phyloP scores from a whole-genome alignment of 2,797 vertebrate species.

The Sebastes matsubarae region DNA sequence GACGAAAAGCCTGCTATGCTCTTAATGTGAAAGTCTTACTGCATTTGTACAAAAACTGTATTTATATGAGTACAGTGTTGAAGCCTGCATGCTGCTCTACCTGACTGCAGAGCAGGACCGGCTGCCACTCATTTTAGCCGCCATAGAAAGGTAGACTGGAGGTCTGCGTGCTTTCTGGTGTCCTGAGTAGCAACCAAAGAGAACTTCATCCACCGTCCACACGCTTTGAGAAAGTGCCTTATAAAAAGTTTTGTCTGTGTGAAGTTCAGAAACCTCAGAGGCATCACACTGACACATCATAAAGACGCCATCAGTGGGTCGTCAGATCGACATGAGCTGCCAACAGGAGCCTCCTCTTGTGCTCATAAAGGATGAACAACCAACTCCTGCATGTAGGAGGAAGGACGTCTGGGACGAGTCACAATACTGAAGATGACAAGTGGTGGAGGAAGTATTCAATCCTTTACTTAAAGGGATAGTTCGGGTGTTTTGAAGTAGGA shows the following conservation, averaged over 20 bases:
- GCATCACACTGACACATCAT: constrained; percentile 36
- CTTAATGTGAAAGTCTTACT: neutral
- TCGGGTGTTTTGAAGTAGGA: too few species aligned
- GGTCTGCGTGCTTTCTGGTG: constrained; percentile 5
- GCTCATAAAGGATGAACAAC: constrained; percentile 69
- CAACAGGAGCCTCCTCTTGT: constrained; percentile 40
- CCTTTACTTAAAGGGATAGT: too few species aligned
- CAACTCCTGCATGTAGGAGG: constrained; percentile 46
- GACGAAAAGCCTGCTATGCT: neutral
- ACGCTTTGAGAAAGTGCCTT: neutral
- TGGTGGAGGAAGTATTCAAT: neutral
- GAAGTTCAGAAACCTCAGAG: constrained; percentile 25
- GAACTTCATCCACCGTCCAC: constrained; percentile 14
- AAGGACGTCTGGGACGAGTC: constrained; percentile 44
- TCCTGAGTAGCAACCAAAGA: neutral
- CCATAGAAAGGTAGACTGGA: neutral
- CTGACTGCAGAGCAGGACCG: neutral
- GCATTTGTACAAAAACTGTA: neutral
- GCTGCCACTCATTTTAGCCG: neutral
- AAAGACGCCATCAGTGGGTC: constrained; percentile 41
- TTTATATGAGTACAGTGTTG: neutral
- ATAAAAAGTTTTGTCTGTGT: neutral
- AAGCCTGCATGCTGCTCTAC: neutral
- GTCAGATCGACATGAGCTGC: constrained; percentile 53
- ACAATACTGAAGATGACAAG: constrained; percentile 13